Conservation (phyloP, 2,888 invertebrate genomes). For the Himalopsyche japonica region DNA sequence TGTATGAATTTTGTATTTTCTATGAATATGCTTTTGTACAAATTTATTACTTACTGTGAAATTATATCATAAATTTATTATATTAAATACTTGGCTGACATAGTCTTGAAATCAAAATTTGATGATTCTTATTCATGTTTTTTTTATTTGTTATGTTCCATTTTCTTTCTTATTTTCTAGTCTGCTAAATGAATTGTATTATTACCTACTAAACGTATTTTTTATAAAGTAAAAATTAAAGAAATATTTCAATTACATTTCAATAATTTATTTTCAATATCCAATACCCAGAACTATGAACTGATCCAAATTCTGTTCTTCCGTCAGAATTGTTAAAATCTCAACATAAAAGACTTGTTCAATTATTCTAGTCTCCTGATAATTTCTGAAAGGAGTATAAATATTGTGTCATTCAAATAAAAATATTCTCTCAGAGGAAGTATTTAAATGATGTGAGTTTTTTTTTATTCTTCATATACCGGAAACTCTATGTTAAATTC, state of each 20-base stretch:
- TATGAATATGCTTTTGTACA: neutral
- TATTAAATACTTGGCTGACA: neutral
- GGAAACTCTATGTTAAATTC: no score
- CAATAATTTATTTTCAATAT: neutral
- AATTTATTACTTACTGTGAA: neutral
- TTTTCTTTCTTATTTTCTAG: neutral
- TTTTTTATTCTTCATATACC: no score
- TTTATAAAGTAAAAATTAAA: neutral
- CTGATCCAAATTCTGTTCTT: no score
- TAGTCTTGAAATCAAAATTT: neutral
- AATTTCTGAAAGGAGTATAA: no score
- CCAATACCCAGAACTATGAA: no score
- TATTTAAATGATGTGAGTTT: no score
- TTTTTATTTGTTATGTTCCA: neutral
- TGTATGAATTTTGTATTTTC: neutral
- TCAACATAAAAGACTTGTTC: no score
- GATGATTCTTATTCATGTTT: neutral
- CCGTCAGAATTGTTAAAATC: no score
- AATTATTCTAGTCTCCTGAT: no score
- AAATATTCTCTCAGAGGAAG: no score
- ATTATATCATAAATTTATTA: neutral
- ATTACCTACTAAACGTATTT: neutral
- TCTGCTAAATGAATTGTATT: neutral
- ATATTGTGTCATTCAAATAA: no score
- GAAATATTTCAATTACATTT: neutral